These are phyloP conservation scores for Ischnura elegans DNA, from an alignment of 2,888 invertebrate species.

Conservation along the genomic window DNA sequence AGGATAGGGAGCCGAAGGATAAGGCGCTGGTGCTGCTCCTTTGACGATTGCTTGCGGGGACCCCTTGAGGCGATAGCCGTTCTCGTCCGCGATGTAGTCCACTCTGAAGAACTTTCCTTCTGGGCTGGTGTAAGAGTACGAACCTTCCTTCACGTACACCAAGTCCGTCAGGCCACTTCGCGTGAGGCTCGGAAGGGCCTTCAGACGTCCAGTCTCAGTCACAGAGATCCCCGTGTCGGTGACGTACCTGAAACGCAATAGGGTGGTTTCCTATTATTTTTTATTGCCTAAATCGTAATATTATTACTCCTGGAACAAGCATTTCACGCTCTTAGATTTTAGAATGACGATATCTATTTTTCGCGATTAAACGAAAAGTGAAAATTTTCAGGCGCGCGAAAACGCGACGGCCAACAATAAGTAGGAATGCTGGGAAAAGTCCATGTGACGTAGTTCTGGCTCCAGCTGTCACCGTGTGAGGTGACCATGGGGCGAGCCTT, in stretches of 20 bases:
- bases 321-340: no score
- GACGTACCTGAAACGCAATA: conserved; percentile 69
- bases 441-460: no score
- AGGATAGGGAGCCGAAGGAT: background rate
- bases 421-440: no score
- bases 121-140: conserved; percentile 72
- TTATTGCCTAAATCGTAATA: no score
- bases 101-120: conserved; percentile 72
- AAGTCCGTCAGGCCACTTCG: conserved; percentile 68
- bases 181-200: conserved; percentile 69
- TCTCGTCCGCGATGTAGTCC: conserved; percentile 72
- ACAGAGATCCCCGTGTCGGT: conserved; percentile 71
- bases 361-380: no score
- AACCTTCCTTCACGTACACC: conserved; percentile 72
- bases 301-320: no score
- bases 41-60: background rate
- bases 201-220: conserved; percentile 71
- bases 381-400: no score
- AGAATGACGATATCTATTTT: no score
- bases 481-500: no score
- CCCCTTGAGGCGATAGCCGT: conserved; percentile 71
- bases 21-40: background rate
- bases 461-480: no score
- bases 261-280: no score
- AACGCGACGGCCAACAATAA: no score